Evolutionary conservation across 2,797 vertebrate species (phyloP).

Genomic region (Centropyge bicolor): DNA sequence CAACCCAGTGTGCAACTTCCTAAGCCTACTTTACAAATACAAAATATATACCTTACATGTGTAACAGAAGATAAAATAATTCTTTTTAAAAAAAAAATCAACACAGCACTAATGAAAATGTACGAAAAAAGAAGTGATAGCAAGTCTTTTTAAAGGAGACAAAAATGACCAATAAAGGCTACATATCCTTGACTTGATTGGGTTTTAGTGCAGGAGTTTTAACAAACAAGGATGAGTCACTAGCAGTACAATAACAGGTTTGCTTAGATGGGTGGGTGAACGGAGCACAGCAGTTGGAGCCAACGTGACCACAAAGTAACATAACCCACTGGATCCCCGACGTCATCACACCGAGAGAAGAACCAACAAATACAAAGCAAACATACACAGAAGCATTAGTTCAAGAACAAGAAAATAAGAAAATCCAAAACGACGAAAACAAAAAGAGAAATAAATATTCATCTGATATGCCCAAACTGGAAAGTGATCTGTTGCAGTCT

Average conservation of each 20-base stretch:
- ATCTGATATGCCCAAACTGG: slow-evolving; percentile 84
- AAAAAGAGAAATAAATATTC: slow-evolving; percentile 83
- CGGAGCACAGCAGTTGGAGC: slow-evolving; percentile 68
- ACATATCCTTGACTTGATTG: slow-evolving; percentile 83
- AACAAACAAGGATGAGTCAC: slow-evolving; percentile 83
- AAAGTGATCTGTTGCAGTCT: slow-evolving; percentile 90
- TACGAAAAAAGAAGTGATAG: slow-evolving; percentile 45
- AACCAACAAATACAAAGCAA: slow-evolving; percentile 74
- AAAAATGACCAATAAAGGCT: slow-evolving; percentile 73
- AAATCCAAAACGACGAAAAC: slow-evolving; percentile 67
- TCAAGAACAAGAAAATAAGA: slow-evolving; percentile 67
- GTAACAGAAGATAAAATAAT: slow-evolving; percentile 64
- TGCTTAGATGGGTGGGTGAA: slow-evolving; percentile 56
- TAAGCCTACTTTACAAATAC: slow-evolving; percentile 80
- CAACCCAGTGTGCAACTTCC: slow-evolving; percentile 79
- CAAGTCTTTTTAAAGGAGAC: slow-evolving; percentile 59
- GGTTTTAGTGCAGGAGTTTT: slow-evolving; percentile 83
- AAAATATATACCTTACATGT: slow-evolving; percentile 75
- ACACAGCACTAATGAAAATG: slow-evolving; percentile 73
- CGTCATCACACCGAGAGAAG: slow-evolving; percentile 61
- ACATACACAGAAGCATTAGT: slow-evolving; percentile 74
- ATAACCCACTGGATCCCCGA: slow-evolving; percentile 72
- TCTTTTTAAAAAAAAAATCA: slow-evolving; percentile 35
- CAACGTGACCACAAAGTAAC: slow-evolving; percentile 73
- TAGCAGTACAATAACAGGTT: slow-evolving; percentile 71